Conservation (phyloP, 2,888 invertebrate genomes). For the Drepana falcataria region DNA sequence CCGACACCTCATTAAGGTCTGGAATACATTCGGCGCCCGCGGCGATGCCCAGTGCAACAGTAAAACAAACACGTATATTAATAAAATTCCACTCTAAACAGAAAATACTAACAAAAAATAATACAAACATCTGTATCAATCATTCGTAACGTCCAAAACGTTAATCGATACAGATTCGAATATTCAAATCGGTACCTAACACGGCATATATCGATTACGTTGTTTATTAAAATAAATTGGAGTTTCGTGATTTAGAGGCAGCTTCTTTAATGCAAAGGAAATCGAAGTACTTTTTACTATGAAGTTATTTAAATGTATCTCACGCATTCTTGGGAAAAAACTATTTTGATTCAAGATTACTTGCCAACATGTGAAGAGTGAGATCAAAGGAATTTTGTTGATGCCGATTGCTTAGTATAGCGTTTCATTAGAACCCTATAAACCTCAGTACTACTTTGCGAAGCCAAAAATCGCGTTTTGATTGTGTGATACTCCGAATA, state of each 20-base stretch:
- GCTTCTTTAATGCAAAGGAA: background rate
- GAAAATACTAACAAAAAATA: slow-evolving; percentile 44
- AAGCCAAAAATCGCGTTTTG: no score
- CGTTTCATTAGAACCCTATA: no score
- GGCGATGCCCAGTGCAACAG: slow-evolving; percentile 44
- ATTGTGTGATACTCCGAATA: no score
- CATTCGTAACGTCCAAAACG: slow-evolving; percentile 45
- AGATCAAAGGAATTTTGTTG: no score
- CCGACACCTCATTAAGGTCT: slow-evolving; percentile 62
- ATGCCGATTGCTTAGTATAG: no score
- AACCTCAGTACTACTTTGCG: no score
- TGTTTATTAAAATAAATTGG: slow-evolving; percentile 44
- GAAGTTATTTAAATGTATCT: background rate
- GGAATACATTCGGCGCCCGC: slow-evolving; percentile 56
- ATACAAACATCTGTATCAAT: slow-evolving; percentile 59
- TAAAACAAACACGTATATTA: slow-evolving; percentile 76
- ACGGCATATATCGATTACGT: slow-evolving; percentile 41
- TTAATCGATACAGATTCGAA: slow-evolving; percentile 55
- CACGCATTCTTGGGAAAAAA: no score
- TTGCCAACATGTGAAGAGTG: no score
- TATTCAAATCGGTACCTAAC: slow-evolving; percentile 48
- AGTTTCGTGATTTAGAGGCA: slow-evolving; percentile 17
- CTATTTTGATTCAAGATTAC: no score
- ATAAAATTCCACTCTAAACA: slow-evolving; percentile 42
- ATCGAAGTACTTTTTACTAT: background rate